Evolutionary conservation across 1,140 invertebrate species (phyloP).

Genomic region (Piezodorus guildinii): DNA sequence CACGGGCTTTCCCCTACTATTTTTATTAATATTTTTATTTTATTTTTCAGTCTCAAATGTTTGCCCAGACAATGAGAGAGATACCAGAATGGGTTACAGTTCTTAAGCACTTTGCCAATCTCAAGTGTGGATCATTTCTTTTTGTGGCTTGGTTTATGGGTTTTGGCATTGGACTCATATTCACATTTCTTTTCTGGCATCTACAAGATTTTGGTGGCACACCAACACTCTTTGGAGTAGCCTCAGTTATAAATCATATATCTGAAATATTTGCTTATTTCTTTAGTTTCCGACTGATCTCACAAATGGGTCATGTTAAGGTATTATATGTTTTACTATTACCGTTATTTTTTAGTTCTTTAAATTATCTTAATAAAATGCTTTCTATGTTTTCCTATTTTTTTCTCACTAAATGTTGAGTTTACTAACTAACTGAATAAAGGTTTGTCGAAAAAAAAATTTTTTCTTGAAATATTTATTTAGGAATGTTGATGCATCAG

Average conservation of each 20-base stretch:
- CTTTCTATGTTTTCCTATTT: too few relatives aligned
- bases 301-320: conserved; percentile 88
- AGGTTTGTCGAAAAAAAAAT: too few relatives aligned
- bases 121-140: conserved; percentile 86
- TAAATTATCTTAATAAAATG: too few relatives aligned
- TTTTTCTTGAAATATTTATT: too few relatives aligned
- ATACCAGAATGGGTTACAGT: conserved; percentile 88
- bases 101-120: conserved; percentile 75
- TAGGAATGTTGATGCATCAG: too few relatives aligned
- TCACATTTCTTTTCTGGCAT: conserved; percentile 99
- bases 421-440: too few relatives aligned
- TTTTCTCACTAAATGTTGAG: too few relatives aligned
- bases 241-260: conserved; percentile 96
- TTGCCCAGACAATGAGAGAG: conserved; percentile 81
- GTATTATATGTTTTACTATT: conserved; percentile 34
- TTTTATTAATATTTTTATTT: background rate
- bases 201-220: conserved; percentile 91
- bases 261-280: conserved; percentile 98
- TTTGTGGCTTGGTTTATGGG: conserved; percentile 99
- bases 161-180: conserved; percentile 97
- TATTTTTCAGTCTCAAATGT: conserved; percentile 67
- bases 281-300: conserved; percentile 90
- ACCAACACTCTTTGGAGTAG: conserved; percentile 93
- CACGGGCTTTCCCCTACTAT: too few relatives aligned
- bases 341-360: too few relatives aligned